Percentiles rank a stretch among this genome's conserved stretches.
These are phyloP conservation scores for Rhabdornis inornatus DNA, from an alignment of 2,113 vertebrate species.

Conservation along the genomic window DNA sequence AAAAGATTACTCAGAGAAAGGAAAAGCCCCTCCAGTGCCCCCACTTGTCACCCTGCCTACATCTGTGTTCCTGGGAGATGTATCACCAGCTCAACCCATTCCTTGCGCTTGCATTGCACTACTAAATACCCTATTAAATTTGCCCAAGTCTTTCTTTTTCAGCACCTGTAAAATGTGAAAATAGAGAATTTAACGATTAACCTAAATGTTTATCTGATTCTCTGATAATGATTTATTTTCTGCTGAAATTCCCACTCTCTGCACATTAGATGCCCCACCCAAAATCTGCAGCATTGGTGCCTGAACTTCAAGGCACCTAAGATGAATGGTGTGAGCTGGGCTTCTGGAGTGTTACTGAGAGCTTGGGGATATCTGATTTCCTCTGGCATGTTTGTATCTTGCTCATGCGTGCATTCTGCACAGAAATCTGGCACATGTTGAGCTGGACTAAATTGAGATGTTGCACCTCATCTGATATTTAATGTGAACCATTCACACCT, in stretches of 20 bases:
- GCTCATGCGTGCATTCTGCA: neutral
- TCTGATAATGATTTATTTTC: neutral
- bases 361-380: neutral
- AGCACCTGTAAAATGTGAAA: neutral
- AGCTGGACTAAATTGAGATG: neutral
- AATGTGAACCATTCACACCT: neutral
- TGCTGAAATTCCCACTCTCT: neutral
- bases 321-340: neutral
- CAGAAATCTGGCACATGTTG: neutral
- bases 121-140: neutral
- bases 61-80: neutral
- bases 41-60: neutral
- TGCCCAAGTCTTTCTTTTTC: neutral
- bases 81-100: fast-evolving
- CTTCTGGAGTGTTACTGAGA: neutral
- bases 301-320: neutral
- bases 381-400: neutral
- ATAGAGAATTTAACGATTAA: neutral
- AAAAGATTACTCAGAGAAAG: neutral
- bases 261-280: neutral
- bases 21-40: neutral
- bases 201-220: neutral
- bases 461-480: conserved; percentile 1
- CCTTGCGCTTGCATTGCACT: neutral
- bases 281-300: neutral